Evolutionary conservation across 2,888 invertebrate species (phyloP), one percentile per base, ranked within the genome.

Genomic region (Rambutsinella grinnellia): DNA sequence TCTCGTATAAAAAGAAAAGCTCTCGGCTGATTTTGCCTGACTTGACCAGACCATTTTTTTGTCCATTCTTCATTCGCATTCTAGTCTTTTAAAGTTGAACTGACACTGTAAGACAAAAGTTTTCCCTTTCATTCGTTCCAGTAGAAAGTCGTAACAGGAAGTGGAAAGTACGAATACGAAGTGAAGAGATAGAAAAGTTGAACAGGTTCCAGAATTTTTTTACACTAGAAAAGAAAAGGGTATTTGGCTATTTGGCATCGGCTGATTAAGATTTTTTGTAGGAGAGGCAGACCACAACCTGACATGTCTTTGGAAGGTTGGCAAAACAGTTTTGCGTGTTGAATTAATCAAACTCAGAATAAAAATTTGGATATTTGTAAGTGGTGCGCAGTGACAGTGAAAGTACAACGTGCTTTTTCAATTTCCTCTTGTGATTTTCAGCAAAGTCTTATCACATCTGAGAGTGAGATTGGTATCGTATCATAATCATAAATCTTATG

Each of bases 121-220:
- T 21, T 57, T 58, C 10, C 15, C 17, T 44, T 47, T 61, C n/a
- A n/a, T n/a, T n/a, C n/a, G n/a, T n/a, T n/a, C n/a, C n/a, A n/a
- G n/a, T n/a, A n/a, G n/a, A n/a, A n/a, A n/a, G 24, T n/a, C 15
- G 60, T 60, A 19, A 23, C 23, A 60, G 15, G 17, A 23, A 10
- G 44, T 17, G 21, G 36, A 27, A 28, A 10, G 21, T 27, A 28
- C 1, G 36, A 24, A 57, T 36, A 54, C 28, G 28, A 60, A 60
- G 44, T 36, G 0, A 60, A 46, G 44, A 60, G 21, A 60, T n/a
- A 10, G 44, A 47, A 46, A 49, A 62, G 49, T 47, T 62, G 49
- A 62, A 51, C 46, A 62, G 27, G 47, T 62, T 49, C 27, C 62
- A 49, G 51, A 51, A 53, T 15, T 17, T 62, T 62, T 49, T 36